These are phyloP conservation scores for Apamea monoglypha DNA, from an alignment of 2,888 invertebrate species.

Conservation along the genomic window DNA sequence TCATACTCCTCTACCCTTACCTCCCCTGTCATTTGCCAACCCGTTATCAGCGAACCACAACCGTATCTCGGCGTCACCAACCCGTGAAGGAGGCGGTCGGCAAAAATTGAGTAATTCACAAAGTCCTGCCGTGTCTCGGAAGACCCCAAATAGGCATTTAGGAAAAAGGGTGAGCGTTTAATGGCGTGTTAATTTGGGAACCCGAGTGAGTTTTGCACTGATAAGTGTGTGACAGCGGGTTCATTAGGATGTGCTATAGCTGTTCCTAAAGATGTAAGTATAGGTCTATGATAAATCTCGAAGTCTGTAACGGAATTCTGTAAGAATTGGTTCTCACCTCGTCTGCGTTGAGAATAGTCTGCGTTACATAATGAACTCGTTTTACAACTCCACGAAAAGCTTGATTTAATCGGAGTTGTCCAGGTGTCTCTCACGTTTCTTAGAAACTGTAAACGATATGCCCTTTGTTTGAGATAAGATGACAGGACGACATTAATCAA, in stretches of 20 bases:
- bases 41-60: conserved; percentile 60
- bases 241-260: conserved; percentile 55
- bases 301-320: conserved; percentile 8
- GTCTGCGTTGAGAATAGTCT: not conserved
- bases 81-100: conserved; percentile 53
- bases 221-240: conserved; percentile 66
- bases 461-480: not conserved
- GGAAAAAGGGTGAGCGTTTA: conserved; percentile 71
- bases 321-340: conserved; percentile 3
- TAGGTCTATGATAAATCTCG: conserved; percentile 40
- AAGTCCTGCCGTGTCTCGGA: conserved; percentile 60
- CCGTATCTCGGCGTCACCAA: conserved; percentile 51
- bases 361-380: not conserved
- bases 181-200: conserved; percentile 76
- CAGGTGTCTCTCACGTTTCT: not conserved
- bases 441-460: not conserved
- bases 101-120: conserved; percentile 69
- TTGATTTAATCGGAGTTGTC: not conserved
- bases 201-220: conserved; percentile 65
- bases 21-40: conserved; percentile 48
- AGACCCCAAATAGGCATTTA: conserved; percentile 71
- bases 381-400: not conserved
- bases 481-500: not conserved
- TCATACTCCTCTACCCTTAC: conserved; percentile 23
- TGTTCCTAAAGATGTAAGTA: conserved; percentile 17